Evolutionary conservation across 2,797 vertebrate species (phyloP), one percentile per base, ranked within the genome.

Genomic region (Morus bassanus): DNA sequence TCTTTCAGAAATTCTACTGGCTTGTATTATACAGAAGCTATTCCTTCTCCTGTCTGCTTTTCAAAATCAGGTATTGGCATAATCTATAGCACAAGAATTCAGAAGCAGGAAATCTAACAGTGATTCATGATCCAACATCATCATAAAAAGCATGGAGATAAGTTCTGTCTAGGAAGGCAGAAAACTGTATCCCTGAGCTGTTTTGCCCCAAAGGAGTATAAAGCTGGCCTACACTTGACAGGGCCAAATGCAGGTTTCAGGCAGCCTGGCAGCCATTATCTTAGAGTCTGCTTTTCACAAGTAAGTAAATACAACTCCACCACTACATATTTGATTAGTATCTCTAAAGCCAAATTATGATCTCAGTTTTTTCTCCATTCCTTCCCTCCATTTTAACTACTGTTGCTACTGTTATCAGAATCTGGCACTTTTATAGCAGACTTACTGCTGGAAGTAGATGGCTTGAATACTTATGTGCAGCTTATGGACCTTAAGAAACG

Each of bases 221-320:
- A 76, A 76, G 15, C 3, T 67, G 14, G 2, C 4, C 18, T 57
- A 0, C 12, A 24, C 6, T 13, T 53, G 7, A 2, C 3, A 12
- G 12, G 27, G 25, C 14, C 35, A 78, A 76, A 80, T 3, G 7
- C 21, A 74, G 11, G 6, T 84, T 91, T 86, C 73, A 51, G 39
- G 14, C 21, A 79, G 11, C 23, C 9, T 69, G 18, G 11, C 9
- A 53, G 30, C 10, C 37, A 25, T 22, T 48, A 21, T 18, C 57
- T 48, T 53, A 46, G 10, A 41, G 7, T 61, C 5, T 18, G 18
- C 0, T 2, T 56, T 72, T 82, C 48, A 57, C 25, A 64, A 46
- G 13, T 37, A 54, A 19, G 4, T 60, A 82, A 61, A 75, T 48
- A 31, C 10, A 61, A 35, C 5, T 83, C 23, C 27, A 48, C 33